Conservation (phyloP, 2,888 invertebrate genomes). For the Hylaea fasciaria region DNA sequence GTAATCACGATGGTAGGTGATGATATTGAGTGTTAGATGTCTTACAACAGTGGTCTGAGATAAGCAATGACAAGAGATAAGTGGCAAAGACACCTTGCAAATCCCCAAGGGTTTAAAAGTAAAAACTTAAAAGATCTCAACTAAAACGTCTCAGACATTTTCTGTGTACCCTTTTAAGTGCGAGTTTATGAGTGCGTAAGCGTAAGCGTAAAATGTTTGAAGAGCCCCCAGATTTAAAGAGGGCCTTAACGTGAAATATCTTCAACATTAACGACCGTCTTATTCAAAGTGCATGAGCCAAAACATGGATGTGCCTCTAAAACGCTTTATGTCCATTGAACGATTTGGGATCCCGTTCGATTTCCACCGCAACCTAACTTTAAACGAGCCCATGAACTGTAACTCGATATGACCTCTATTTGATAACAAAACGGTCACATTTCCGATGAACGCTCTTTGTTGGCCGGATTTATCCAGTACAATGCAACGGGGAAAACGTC, state of each 20-base stretch:
- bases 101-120: slow-evolving; percentile 6
- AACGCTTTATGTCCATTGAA: slow-evolving; percentile 3
- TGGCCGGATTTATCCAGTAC: slow-evolving; percentile 16
- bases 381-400: no score
- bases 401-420: no score
- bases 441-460: slow-evolving; percentile 17
- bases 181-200: slow-evolving; percentile 33
- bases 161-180: slow-evolving; percentile 29
- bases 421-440: slow-evolving; percentile 23
- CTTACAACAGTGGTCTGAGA: no score
- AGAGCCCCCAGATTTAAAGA: slow-evolving; percentile 26
- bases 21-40: slow-evolving; percentile 3
- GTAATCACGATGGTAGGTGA: slow-evolving; percentile 12
- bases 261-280: slow-evolving; percentile 16
- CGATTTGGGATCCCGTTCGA: slow-evolving; percentile 5
- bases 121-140: slow-evolving; percentile 11
- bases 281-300: slow-evolving; percentile 11
- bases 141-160: slow-evolving; percentile 12
- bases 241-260: slow-evolving; percentile 20
- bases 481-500: slow-evolving; percentile 25
- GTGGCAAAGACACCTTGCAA: neutral
- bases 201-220: slow-evolving; percentile 28
- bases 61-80: no score
- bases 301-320: slow-evolving; percentile 1
- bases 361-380: slow-evolving; percentile 6